Conservation (phyloP, 1,140 invertebrate genomes). For the Drosophila ohnishii region DNA sequence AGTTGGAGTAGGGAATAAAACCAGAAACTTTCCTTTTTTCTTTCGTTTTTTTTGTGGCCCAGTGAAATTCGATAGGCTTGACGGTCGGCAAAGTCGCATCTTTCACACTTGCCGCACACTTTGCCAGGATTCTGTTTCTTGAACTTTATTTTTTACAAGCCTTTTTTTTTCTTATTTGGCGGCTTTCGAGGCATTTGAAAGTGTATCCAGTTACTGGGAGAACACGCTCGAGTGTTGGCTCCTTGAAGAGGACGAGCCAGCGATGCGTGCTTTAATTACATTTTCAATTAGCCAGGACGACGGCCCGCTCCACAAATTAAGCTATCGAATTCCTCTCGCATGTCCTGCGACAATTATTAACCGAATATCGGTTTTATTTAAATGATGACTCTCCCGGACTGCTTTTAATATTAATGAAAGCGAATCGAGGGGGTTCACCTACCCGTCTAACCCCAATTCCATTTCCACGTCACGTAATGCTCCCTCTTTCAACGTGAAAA, state of each 20-base stretch:
- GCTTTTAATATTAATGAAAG: constrained; percentile 78
- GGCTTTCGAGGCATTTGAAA: constrained; percentile 63
- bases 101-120: constrained; percentile 81
- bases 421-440: constrained; percentile 25
- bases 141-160: constrained; percentile 16
- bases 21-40: constrained; percentile 50
- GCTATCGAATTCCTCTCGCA: constrained; percentile 78
- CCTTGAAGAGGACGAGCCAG: constrained; percentile 40
- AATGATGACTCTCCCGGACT: constrained; percentile 63
- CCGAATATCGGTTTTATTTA: constrained; percentile 79
- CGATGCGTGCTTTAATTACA: constrained; percentile 79
- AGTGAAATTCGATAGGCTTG: constrained; percentile 67
- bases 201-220: constrained; percentile 71
- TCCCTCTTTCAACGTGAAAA: constrained; percentile 48
- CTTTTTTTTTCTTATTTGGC: constrained; percentile 14
- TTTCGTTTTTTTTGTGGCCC: constrained; percentile 22
- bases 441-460: constrained; percentile 49
- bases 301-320: constrained; percentile 66
- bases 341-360: constrained; percentile 81
- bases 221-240: constrained; percentile 49
- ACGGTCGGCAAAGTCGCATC: constrained; percentile 58
- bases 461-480: constrained; percentile 70
- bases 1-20: constrained; percentile 10
- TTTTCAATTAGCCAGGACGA: constrained; percentile 74
- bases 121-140: constrained; percentile 42